Conservation (phyloP, 2,888 invertebrate species). For the Drosophila rellima region DNA sequence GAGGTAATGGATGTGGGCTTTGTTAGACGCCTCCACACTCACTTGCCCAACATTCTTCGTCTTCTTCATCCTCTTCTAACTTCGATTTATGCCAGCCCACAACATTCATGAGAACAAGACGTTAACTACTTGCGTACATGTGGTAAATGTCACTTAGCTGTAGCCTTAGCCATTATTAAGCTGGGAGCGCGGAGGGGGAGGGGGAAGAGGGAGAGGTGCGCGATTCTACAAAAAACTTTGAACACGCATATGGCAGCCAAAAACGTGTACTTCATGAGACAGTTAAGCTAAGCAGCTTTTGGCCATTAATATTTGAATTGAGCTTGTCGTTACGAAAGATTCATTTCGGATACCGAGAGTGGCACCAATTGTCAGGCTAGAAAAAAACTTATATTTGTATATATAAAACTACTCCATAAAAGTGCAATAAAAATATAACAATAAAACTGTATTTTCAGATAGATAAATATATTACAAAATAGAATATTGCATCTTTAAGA, state of each 20-base stretch:
- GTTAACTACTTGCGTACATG: constrained; percentile 42
- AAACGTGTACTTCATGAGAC: constrained; percentile 18
- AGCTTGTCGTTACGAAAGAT: constrained; percentile 1
- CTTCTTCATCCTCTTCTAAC: constrained; percentile 26
- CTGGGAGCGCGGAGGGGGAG: not conserved
- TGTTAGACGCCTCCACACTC: constrained; percentile 21
- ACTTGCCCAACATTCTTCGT: constrained; percentile 14
- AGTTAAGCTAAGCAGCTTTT: constrained; percentile 15
- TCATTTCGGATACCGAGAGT: not conserved
- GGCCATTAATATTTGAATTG: constrained; percentile 22
- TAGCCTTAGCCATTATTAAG: constrained; percentile 1
- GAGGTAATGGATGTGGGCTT: constrained; percentile 28
- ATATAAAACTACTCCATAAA: too few species aligned
- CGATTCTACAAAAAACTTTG: constrained; percentile 18
- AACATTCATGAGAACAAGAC: constrained; percentile 40
- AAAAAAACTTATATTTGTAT: too few species aligned
- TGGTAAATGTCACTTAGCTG: constrained; percentile 57
- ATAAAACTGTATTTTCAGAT: too few species aligned
- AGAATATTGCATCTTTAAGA: not conserved
- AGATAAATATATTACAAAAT: too few species aligned
- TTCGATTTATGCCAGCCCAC: constrained; percentile 43
- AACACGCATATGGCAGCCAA: constrained; percentile 38
- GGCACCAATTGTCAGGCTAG: not conserved
- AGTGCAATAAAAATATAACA: too few species aligned
- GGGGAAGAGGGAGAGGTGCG: not conserved